Percentiles rank a stretch among this genome's conserved stretches.
phyloP scores from a whole-genome alignment of 2,797 vertebrate species.

The Chaetophractus vellerosus region DNA sequence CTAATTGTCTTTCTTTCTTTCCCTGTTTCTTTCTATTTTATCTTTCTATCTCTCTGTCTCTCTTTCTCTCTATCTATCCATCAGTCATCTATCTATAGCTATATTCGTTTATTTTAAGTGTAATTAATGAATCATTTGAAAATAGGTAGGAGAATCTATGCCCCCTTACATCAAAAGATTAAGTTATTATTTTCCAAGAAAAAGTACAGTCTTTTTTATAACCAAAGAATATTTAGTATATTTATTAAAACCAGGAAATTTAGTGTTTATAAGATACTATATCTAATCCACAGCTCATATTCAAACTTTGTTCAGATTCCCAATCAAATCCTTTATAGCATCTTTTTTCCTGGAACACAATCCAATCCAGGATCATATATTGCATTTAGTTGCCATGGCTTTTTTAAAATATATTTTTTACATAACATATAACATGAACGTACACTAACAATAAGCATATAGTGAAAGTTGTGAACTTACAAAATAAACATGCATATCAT shows the following conservation, averaged over 20 bases:
- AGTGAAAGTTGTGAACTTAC: no score
- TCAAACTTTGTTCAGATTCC: not conserved
- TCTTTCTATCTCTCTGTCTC: no score
- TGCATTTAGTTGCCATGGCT: no score
- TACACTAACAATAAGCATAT: no score
- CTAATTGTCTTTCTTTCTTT: not conserved
- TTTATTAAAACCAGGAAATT: slow-evolving; percentile 19
- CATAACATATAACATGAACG: no score
- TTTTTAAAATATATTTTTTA: not conserved
- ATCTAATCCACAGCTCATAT: not conserved
- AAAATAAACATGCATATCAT: no score
- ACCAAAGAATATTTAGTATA: not conserved
- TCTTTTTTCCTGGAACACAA: not conserved
- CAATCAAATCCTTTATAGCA: not conserved
- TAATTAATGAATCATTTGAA: not conserved
- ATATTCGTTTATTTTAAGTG: not conserved
- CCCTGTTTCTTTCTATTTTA: not conserved
- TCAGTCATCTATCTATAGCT: not conserved
- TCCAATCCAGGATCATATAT: not conserved
- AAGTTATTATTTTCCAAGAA: not conserved
- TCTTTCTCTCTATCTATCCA: no score
- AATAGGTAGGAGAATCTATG: not conserved
- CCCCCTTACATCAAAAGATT: not conserved
- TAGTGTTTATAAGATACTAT: not conserved
- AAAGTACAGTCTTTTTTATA: not conserved